Evolutionary conservation across 2,888 invertebrate genomes (phyloP), one percentile per base, ranked within the genome.

Genomic region (Anthrax anthrax): DNA sequence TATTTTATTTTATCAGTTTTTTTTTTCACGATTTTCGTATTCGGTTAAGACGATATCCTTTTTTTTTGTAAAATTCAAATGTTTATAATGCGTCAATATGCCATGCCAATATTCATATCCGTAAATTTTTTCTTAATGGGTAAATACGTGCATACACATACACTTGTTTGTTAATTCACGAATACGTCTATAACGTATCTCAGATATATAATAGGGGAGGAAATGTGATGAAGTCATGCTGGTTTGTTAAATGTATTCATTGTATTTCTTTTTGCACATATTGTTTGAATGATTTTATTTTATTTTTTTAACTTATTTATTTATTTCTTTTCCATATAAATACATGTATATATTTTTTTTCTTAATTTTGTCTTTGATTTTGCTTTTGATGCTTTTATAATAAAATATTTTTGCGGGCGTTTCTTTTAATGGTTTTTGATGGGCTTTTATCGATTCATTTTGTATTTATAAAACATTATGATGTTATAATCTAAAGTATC

Each of bases 1-100:
- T 39, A 2, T 39, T 39, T 39, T n/a, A n/a, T n/a, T n/a, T n/a
- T n/a, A n/a, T n/a, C n/a, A n/a, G n/a, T n/a, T n/a, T n/a, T 39
- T 12, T 39, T 39, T 19, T 39, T 18, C 14, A 8, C 18, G 44
- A 13, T 16, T 16, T 38, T 17, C n/a, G 44, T n/a, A n/a, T n/a
- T n/a, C n/a, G n/a, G n/a, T 18, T 23, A 1, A 9, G 29, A 12
- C 6, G 29, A 9, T 32, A 32, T 32, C 9, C 29, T 32, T 32
- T 32, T 23, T 8, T 23, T 4, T 40, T 45, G 39, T 29, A 27
- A 42, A 46, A 46, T 42, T 42, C 37, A 46, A 46, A 46, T 18
- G 42, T 19, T 18, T 29, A 40, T 46, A 46, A 48, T 50, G 50
- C 48, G 50, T 50, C 48, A 47, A 50, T 50, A 50, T 50, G 48